Evolutionary conservation across 1,140 invertebrate genomes (phyloP), one percentile per base, ranked within the genome.

Genomic region (Zeugodacus cucurbitae): DNA sequence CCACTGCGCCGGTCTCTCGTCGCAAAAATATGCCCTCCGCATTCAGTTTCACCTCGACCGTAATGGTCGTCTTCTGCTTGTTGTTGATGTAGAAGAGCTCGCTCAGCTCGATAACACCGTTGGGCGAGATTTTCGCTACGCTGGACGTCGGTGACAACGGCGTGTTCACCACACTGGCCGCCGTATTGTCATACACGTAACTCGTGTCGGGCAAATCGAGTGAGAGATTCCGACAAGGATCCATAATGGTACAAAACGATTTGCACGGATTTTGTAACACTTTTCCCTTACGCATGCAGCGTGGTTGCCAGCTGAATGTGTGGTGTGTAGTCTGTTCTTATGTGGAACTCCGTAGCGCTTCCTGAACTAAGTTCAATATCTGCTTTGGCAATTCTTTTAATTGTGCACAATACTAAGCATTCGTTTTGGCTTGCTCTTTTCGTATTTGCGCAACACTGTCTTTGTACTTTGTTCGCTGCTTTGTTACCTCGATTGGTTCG

Each of bases 71-170:
- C 91, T 97, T 97, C 6, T 90, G 89, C 14, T 91, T 89, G 26
- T 87, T 86, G 62, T 97, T 95, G 91, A 97, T 96, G 94, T 97
- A 97, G 92, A 97, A 97, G n/a, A 96, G 97, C 93, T 97, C 97
- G 93, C 97, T 96, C 64, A 97, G 94, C 89, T 94, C 91, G 2
- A 88, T 78, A 1, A 44, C 17, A 32, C 34, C 54, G 1, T 17
- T 58, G 0, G 54, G 54, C 14, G 48, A 59, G 32, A 87, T 62
- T 37, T 74, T 70, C 29, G 44, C 11, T n/a, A 17, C 20, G 5
- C 48, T 78, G 44, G 32, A 78, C 14, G 58, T 48, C 17, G 59
- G 37, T 37, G 86, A 26, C 37, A 67, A 22, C 14, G 86, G 62
- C 5, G 10, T 44, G 29, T 22, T 32, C 3, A 20, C 54, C 11